Base-by-base conservation (phyloP, 2,113 vertebrate species). In the Raja brachyura region DNA sequence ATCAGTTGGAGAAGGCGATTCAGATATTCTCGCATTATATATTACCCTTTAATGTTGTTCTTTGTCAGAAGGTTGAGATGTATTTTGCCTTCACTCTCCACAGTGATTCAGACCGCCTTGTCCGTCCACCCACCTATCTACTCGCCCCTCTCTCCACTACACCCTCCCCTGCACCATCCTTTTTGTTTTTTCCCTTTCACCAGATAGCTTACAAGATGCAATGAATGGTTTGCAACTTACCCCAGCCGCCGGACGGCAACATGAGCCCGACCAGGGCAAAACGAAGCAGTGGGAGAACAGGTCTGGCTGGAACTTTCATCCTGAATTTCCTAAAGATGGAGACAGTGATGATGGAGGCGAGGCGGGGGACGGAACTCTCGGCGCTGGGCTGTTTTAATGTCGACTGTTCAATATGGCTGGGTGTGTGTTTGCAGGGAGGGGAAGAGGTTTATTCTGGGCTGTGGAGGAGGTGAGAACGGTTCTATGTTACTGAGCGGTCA, bases 401-500 rank as follows among this genome's bases (percentile, higher is more conserved):
- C 77, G 77, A 77, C 28, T 73, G 77, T 79, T 39, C 33, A 79
- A 79, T 79, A 79, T 79, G 77, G 77, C 77, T 79, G 76, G 76
- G 39, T 39, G 33, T 79, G 77, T 20, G 77, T 39, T 1, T 14
- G 54, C 79, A 25, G 6, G 79, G 54, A 25, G 22, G 22, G 79
- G 7, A 83, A 83, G 48, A 48, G 54, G 79, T 54, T 83, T 54
- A 83, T 56, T 59, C 48, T 59, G 79, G 4, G 79, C 22, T 56
- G 54, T 56, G 79, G 48, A 56, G 54, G 20, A 22, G 22, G 10
- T 22, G 33, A 77, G n/a, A 33, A 33, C 20, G 11, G 0, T 83
- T 11, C 22, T 25, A 9, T 28, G 39, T 83, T 22, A 25, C 48
- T 59, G 9, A 83, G 48, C 54, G 56, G 56, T 25, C 1, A 56